Evolutionary conservation across 2,797 vertebrate species (phyloP), one percentile per base, ranked within the genome.

Genomic region (Xiphorhynchus erythropygius): DNA sequence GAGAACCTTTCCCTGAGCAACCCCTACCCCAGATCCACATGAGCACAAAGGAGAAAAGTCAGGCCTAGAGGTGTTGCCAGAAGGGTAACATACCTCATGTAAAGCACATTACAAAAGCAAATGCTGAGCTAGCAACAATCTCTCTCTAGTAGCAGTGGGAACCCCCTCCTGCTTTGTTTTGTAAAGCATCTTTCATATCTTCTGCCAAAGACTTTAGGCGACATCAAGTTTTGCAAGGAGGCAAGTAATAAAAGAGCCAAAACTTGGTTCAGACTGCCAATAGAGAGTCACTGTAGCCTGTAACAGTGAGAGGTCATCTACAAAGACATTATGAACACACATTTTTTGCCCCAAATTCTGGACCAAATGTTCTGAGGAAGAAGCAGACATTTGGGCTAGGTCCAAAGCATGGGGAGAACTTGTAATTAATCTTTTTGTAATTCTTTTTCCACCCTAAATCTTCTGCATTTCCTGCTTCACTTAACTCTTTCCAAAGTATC

Each of bases 101-200:
- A 89, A 95, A 93, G 73, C 50, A 76, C 69, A 59, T 88, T 87
- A 85, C 55, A 96, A 92, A 94, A 71, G 57, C 76, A 87, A 95
- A 89, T 89, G 95, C 95, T 96, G 92, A 96, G 91, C 77, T 94
- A 94, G 91, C 87, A 92, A 71, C 71, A 92, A 84, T 49, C 50
- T 94, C 91, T 90, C 90, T 94, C 82, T 90, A 90, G 91, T 84
- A 97, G 85, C 93, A 96, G 77, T 92, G 96, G 94, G 94, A 95
- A 93, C 85, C 87, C 91, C 89, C 89, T 96, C 77, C 89, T 96
- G 83, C 91, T 95, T 90, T 91, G 86, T 94, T 95, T 86, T 95
- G 76, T 93, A 84, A 96, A 95, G 80, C 68, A 94, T 94, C 93
- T 97, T 95, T 96, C 87, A 95, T 95, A 97, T 97, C 96, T 97